Conservation (phyloP, 2,888 invertebrate species). For the Acrobasis consociella region DNA sequence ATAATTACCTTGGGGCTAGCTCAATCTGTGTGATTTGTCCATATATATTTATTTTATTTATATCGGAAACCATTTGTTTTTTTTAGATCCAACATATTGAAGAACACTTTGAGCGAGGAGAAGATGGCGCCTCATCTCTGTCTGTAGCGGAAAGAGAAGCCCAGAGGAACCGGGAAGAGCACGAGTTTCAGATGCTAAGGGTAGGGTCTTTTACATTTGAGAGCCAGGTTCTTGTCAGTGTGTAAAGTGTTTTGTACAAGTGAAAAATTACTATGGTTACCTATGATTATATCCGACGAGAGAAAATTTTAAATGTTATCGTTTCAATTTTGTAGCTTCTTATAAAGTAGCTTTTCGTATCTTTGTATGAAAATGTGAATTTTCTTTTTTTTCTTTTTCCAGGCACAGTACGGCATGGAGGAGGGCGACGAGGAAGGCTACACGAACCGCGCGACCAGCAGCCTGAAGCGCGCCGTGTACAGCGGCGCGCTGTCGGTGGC, state of each 20-base stretch:
- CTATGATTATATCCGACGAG: no score
- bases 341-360: no score
- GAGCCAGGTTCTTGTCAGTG: no score
- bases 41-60: no score
- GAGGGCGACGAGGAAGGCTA: slow-evolving; percentile 91
- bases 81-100: slow-evolving; percentile 89
- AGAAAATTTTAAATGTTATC: no score
- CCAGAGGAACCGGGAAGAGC: slow-evolving; percentile 87
- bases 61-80: not conserved
- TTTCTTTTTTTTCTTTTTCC: slow-evolving; percentile 20
- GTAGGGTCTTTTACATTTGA: slow-evolving; percentile 51
- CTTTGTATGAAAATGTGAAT: no score
- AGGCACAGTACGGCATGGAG: slow-evolving; percentile 95
- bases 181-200: slow-evolving; percentile 90
- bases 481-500: slow-evolving; percentile 93
- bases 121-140: slow-evolving; percentile 63
- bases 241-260: no score
- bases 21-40: no score
- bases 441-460: slow-evolving; percentile 88
- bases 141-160: slow-evolving; percentile 82
- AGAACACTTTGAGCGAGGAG: slow-evolving; percentile 87
- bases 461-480: slow-evolving; percentile 92
- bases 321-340: no score
- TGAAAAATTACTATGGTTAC: no score
- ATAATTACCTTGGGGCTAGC: no score